Evolutionary conservation across 2,113 vertebrate genomes (phyloP), one percentile per base, ranked within the genome.

Genomic region (Silurus asotus): DNA sequence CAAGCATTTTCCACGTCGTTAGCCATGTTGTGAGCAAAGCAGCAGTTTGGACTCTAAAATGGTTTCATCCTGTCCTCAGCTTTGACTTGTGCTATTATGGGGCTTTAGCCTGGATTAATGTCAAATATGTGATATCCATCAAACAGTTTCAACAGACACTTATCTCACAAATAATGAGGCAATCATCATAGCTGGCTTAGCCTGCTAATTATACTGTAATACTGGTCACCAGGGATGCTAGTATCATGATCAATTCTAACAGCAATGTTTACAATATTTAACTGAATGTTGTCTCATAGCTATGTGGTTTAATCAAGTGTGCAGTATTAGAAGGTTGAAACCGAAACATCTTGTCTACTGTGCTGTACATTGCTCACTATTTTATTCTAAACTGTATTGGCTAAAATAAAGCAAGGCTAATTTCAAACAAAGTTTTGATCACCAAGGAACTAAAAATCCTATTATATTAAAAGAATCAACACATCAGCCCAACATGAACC

Each of bases 81-180:
- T 58, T 23, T 62, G 58, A 53, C 80, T 84, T 28, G 20, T 56
- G 88, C 86, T 86, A 88, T 81, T 86, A 84, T 90, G 82, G n/a
- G 64, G 88, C 84, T 91, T 91, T 72, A 87, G 77, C 45, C 28
- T 11, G 86, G 88, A 91, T 91, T 91, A 89, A 84, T 88, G 84
- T 88, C 84, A 87, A 86, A 92, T 65, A 69, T 25, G 69, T 82
- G 85, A 84, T 92, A 92, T 92, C 91, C 89, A 91, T 93, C 93
- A 92, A 80, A 88, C 82, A 72, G 87, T 85, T 90, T 84, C 65
- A 17, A 20, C 87, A 89, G 90, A 90, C 88, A 90, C 90, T 89
- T 90, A 91, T 91, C 75, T 14, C 78, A 85, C 82, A 89, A 92
- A 93, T 94, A 92, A 94, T 93, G 91, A 93, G 92, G 93, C 91